A percentile compares a stretch with the other conserved stretches of the same genome.
These are phyloP conservation scores for Coturnix japonica DNA, from an alignment of 2,113 vertebrate genomes.

Conservation along the genomic window DNA sequence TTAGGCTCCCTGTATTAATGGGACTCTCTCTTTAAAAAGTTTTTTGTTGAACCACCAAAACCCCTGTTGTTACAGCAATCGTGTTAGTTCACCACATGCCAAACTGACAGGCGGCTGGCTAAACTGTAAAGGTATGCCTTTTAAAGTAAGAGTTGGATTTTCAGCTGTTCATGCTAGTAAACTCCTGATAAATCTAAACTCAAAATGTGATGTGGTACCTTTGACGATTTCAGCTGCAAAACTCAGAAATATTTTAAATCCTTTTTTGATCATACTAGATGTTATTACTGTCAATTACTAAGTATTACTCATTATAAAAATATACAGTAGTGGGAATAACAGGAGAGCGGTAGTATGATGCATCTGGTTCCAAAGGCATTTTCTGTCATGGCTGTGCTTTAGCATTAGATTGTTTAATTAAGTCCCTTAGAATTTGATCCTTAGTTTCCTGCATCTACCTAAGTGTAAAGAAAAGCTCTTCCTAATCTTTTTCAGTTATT, in stretches of 20 bases:
- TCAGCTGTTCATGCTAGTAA: constrained; percentile 28
- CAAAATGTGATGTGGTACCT: background rate
- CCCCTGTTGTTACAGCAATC: background rate
- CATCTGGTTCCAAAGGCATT: background rate
- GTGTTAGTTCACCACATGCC: rapidly evolving
- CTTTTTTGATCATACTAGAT: background rate
- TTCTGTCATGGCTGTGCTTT: background rate
- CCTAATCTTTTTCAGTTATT: background rate
- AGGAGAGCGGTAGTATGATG: background rate
- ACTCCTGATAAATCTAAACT: background rate
- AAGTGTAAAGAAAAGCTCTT: background rate
- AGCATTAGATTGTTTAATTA: background rate
- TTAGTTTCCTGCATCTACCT: background rate
- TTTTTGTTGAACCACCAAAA: background rate
- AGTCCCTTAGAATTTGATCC: background rate
- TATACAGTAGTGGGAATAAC: background rate
- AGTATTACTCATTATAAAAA: background rate
- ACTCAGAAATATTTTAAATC: background rate
- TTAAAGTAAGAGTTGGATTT: constrained; percentile 14
- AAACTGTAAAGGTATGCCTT: background rate
- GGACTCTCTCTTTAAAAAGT: background rate
- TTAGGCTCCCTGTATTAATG: background rate
- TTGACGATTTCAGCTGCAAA: background rate
- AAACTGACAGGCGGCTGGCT: background rate
- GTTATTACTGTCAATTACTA: background rate